Percentiles rank a stretch among this genome's conserved stretches.
These are phyloP conservation scores for Pelodiscus sinensis DNA, from an alignment of 2,113 vertebrate species.

Conservation along the genomic window DNA sequence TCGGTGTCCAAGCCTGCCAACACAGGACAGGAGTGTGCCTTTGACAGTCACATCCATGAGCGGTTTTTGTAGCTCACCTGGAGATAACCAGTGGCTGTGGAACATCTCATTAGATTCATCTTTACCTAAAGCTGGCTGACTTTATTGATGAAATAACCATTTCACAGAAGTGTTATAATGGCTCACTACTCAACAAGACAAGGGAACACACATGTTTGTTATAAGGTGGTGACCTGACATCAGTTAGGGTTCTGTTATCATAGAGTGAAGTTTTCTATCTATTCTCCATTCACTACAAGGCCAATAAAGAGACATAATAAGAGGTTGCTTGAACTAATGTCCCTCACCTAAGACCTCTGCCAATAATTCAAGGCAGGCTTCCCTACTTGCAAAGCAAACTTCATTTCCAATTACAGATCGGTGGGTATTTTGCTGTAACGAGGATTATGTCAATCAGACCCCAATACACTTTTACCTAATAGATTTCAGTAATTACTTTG, in stretches of 20 bases:
- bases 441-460: slow-evolving; percentile 11
- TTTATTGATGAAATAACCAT: not conserved
- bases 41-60: not conserved
- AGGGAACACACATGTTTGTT: not conserved
- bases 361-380: not conserved
- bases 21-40: not conserved
- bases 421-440: not conserved
- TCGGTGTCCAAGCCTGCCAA: not conserved
- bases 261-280: not conserved
- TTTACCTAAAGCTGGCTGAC: not conserved
- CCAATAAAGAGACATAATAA: not conserved
- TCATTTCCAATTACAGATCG: slow-evolving; percentile 34
- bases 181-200: not conserved
- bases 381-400: slow-evolving; percentile 9
- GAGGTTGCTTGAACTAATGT: not conserved
- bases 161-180: not conserved
- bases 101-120: not conserved
- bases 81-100: not conserved
- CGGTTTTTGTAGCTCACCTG: not conserved
- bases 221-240: not conserved
- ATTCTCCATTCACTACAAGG: not conserved
- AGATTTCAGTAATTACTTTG: slow-evolving; percentile 43
- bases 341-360: not conserved
- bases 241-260: not conserved
- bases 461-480: not conserved